A percentile compares a stretch with the other conserved stretches of the same genome.
These are phyloP conservation scores for Rhopilema esculentum DNA, from an alignment of 30 jellyfish, hydroid and myxozoan genomes.

Conservation along the genomic window DNA sequence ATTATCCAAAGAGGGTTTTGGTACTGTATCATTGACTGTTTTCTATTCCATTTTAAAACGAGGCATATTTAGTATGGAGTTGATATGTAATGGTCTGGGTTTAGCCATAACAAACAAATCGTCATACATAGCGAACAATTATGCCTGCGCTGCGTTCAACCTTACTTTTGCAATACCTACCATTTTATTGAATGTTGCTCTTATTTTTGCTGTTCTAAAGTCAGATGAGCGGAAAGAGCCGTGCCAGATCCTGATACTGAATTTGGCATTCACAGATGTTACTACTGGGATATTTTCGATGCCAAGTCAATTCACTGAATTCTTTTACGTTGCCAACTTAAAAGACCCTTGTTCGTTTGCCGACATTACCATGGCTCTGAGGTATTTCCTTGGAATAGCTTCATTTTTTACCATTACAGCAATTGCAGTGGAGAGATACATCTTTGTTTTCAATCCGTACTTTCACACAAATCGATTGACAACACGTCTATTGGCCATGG, in stretches of 20 bases:
- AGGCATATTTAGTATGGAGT: too few species aligned
- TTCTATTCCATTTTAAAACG: too few species aligned
- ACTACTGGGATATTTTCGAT: neutral
- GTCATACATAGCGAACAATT: neutral
- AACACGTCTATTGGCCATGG: neutral
- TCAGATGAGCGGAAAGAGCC: neutral
- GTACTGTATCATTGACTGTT: too few species aligned
- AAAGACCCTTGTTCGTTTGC: neutral
- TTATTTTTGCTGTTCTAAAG: neutral
- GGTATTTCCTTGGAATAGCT: neutral
- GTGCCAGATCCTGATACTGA: neutral
- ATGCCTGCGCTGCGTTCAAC: neutral
- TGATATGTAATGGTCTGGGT: neutral
- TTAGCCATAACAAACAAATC: neutral
- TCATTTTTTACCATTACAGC: neutral
- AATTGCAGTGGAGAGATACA: neutral
- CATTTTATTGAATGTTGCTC: neutral
- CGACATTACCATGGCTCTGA: neutral
- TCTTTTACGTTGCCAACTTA: neutral
- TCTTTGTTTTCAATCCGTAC: neutral
- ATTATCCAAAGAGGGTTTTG: too few species aligned
- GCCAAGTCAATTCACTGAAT: neutral
- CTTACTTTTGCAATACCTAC: neutral
- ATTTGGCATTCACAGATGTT: neutral
- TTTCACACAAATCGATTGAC: neutral